A percentile compares a stretch with the other conserved stretches of the same genome.
Evolutionary conservation across 2,888 invertebrate species (phyloP).

Genomic region (Leptinotarsa tumamoca): DNA sequence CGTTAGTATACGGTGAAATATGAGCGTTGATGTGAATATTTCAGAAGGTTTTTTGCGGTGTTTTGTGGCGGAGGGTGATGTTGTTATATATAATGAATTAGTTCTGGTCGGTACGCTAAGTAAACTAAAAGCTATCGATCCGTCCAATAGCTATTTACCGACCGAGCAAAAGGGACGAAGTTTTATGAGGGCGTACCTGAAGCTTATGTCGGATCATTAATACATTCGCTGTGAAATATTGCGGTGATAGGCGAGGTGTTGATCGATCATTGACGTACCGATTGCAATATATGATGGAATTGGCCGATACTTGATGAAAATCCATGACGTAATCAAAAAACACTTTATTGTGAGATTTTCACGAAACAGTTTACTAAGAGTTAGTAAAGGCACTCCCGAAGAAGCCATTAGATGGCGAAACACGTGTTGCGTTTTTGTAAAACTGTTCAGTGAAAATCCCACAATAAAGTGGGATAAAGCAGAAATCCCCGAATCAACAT

Average conservation of each 20-base stretch:
- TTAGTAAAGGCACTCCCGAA: too few species aligned
- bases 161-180: constrained; percentile 15
- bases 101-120: constrained; percentile 24
- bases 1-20: not conserved
- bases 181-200: constrained; percentile 4
- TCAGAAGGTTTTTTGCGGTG: not conserved
- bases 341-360: too few species aligned
- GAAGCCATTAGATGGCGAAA: too few species aligned
- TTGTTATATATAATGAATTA: constrained; percentile 17
- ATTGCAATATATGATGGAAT: not conserved
- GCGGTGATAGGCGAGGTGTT: not conserved
- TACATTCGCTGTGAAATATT: constrained; percentile 16
- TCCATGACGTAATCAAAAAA: too few species aligned
- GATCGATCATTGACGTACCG: not conserved
- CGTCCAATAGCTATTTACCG: constrained; percentile 34
- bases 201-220: constrained; percentile 9
- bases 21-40: constrained; percentile 12
- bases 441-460: too few species aligned
- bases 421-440: too few species aligned
- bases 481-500: too few species aligned
- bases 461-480: too few species aligned
- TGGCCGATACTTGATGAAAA: not conserved
- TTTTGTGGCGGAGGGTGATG: not conserved
- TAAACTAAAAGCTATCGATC: constrained; percentile 41
- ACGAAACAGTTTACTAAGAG: too few species aligned